phyloP scores from a whole-genome alignment of 2,797 vertebrate genomes.

The Brotula barbata region DNA sequence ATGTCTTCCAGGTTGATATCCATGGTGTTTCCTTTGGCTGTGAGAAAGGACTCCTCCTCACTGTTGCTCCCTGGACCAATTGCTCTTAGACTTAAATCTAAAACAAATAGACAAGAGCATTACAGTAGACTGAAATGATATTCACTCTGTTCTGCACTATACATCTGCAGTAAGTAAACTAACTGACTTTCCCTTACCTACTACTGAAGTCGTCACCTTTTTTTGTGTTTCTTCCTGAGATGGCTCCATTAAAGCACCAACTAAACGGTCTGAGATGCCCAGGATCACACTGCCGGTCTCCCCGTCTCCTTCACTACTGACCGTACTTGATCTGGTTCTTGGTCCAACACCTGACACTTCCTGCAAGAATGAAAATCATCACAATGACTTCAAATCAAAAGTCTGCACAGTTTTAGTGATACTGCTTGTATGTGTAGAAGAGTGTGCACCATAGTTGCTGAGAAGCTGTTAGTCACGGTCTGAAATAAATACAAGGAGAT shows the following conservation, averaged over 20 bases:
- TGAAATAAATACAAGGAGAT: slow-evolving; percentile 12
- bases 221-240: slow-evolving; percentile 25
- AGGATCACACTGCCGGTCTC: slow-evolving; percentile 53
- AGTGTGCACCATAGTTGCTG: slow-evolving; percentile 27
- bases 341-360: slow-evolving; percentile 54
- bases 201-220: slow-evolving; percentile 23
- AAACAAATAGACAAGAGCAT: background rate
- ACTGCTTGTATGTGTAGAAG: background rate
- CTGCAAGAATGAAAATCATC: slow-evolving; percentile 26
- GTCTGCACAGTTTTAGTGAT: background rate
- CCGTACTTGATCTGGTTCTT: background rate
- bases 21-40: slow-evolving; percentile 55
- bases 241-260: slow-evolving; percentile 36
- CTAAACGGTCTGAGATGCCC: slow-evolving; percentile 53
- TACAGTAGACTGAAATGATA: background rate
- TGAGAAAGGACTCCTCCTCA: background rate
- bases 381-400: background rate
- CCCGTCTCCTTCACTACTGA: slow-evolving; percentile 44
- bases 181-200: slow-evolving; percentile 49
- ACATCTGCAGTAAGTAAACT: background rate
- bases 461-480: slow-evolving; percentile 46
- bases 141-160: background rate
- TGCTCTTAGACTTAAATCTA: slow-evolving; percentile 47
- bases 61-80: slow-evolving; percentile 12
- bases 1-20: slow-evolving; percentile 52